phyloP scores from a whole-genome alignment of 2,113 vertebrate genomes.

The Ptilorrhoa leucosticta region DNA sequence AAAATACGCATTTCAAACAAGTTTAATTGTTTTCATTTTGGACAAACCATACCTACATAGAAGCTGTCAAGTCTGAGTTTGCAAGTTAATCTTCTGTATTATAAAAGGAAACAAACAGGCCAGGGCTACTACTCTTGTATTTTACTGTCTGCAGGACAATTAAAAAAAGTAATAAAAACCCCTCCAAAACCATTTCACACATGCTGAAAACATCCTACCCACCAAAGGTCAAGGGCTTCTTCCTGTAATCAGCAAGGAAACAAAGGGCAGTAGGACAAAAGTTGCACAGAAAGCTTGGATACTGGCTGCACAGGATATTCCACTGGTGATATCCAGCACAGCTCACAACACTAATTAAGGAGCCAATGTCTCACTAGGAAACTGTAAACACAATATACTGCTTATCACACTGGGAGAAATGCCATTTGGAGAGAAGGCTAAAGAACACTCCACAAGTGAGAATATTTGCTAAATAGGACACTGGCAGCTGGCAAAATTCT shows the following conservation, averaged over 20 bases:
- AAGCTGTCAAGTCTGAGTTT: not conserved
- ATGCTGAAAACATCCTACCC: not conserved
- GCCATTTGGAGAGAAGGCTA: not conserved
- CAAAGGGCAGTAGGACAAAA: not conserved
- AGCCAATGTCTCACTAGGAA: not conserved
- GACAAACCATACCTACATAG: not conserved
- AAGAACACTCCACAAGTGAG: not conserved
- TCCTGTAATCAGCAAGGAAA: not conserved
- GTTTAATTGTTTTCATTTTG: not conserved
- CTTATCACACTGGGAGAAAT: not conserved
- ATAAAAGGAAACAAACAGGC: not conserved
- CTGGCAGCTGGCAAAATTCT: not conserved
- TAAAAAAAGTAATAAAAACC: not conserved
- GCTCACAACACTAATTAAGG: not conserved
- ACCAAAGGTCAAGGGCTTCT: conserved; percentile 16
- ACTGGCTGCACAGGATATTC: not conserved
- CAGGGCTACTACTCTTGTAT: not conserved
- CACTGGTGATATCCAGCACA: not conserved
- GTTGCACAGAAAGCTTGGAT: not conserved
- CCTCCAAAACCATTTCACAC: not conserved
- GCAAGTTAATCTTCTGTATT: not conserved
- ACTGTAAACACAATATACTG: not conserved
- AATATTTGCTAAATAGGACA: not conserved
- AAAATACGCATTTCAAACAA: not conserved
- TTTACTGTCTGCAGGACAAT: not conserved